Conservation (phyloP, 53 echinoderm and acorn worm genomes). For the Luidia sarsii region DNA sequence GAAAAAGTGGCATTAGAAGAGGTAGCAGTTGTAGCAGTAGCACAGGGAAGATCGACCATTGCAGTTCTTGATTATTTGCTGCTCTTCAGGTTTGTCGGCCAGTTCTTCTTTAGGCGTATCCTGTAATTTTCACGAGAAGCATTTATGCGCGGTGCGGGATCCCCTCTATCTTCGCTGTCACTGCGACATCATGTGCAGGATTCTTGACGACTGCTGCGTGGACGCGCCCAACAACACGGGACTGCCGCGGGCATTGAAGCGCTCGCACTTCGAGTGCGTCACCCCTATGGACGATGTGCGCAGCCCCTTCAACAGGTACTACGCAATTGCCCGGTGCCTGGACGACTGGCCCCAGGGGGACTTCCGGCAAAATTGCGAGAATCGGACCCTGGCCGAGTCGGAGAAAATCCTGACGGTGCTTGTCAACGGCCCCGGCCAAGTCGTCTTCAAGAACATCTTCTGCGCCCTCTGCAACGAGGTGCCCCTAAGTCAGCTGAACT, state of each 20-base stretch:
- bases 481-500: not conserved
- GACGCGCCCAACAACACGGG: not conserved
- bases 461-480: constrained; percentile 39
- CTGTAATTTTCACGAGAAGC: too few species aligned
- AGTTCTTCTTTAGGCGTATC: too few species aligned
- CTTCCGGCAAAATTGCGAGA: constrained; percentile 1
- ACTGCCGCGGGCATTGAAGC: not conserved
- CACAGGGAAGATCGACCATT: too few species aligned
- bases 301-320: not conserved
- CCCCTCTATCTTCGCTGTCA: too few species aligned
- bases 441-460: constrained; percentile 35
- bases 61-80: too few species aligned
- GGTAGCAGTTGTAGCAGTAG: too few species aligned
- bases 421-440: not conserved
- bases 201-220: constrained; percentile 7
- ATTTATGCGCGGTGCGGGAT: too few species aligned
- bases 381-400: not conserved
- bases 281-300: too few species aligned
- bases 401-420: not conserved
- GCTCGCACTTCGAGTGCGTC: not conserved
- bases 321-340: not conserved
- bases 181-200: too few species aligned
- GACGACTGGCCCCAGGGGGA: not conserved
- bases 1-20: too few species aligned
- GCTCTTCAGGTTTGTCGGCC: too few species aligned